Evolutionary conservation across 2,888 invertebrate genomes (phyloP), one percentile per base, ranked within the genome.

Genomic region (Agelastica alni): DNA sequence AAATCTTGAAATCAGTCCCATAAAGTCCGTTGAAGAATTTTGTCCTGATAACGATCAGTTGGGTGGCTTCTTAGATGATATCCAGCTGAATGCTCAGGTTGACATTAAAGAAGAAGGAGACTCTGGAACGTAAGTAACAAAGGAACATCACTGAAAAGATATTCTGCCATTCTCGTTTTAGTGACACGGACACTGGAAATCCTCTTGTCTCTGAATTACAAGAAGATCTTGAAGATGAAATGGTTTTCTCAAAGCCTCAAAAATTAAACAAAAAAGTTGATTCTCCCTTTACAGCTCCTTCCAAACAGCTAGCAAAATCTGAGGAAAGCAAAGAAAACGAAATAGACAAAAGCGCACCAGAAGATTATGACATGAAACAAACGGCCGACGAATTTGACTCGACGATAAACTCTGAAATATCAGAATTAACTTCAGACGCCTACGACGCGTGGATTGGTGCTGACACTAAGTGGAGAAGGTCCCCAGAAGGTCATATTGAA

Each of bases 131-230:
- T 82, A 75, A 61, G 68, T 67, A 9, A 22, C 6, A 13, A 6
- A 22, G 16, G n/a, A 3, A 13, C 16, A 22, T 9, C 2, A 7
- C 5, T 2, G 5, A 2, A 2, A 0, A 26, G 9, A 26, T 26
- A 16, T 14, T 18, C n/a, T n/a, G n/a, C n/a, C n/a, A n/a, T n/a
- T n/a, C n/a, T 28, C 18, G 7, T 57, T 57, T 39, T 53, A 88
- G 88, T 69, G 90, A 90, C 54, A 85, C 83, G 20, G 88, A 86
- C 59, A 80, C 82, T 26, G 85, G 82, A 4, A 92, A 91, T 79
- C 92, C 92, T 16, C 78, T 89, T 69, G 91, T 95, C 0, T 88
- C 90, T 17, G 87, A 88, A 43, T 88, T 89, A 62, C 89, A 91
- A 75, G 93, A 94, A 71, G 93, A 94, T 71, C 78, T 93, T 36